Conservation (phyloP, 1,140 invertebrate genomes). For the Drosophila pseudoananassae region DNA sequence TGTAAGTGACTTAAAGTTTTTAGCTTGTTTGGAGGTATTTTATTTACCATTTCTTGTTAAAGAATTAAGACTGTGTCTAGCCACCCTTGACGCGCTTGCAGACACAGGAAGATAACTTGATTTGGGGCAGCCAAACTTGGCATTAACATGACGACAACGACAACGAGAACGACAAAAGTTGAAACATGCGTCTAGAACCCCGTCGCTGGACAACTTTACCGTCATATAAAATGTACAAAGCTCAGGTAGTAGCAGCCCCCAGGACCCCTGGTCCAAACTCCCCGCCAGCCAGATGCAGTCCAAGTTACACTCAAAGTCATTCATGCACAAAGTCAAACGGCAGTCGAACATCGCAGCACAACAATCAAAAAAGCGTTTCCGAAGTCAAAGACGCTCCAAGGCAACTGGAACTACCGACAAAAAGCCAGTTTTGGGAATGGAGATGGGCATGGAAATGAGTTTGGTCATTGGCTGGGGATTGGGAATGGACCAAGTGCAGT, state of each 20-base stretch:
- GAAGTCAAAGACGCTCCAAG: slow-evolving; percentile 68
- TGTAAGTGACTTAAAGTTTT: neutral
- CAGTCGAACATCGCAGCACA: slow-evolving; percentile 63
- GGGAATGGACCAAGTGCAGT: slow-evolving; percentile 38
- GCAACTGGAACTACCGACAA: slow-evolving; percentile 36
- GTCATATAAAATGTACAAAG: slow-evolving; percentile 79
- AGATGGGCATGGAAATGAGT: slow-evolving; percentile 33
- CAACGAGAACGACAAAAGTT: slow-evolving; percentile 32
- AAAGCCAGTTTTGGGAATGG: slow-evolving; percentile 18
- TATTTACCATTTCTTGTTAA: neutral
- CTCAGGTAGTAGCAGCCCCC: slow-evolving; percentile 18
- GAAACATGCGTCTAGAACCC: slow-evolving; percentile 49
- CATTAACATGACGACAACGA: slow-evolving; percentile 52
- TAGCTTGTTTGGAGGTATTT: neutral
- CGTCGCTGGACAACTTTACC: slow-evolving; percentile 53
- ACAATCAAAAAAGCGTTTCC: slow-evolving; percentile 73
- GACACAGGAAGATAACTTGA: slow-evolving; percentile 54
- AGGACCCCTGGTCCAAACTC: neutral
- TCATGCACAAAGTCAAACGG: slow-evolving; percentile 75
- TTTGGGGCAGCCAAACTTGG: slow-evolving; percentile 54
- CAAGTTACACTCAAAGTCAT: slow-evolving; percentile 71
- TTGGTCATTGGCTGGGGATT: slow-evolving; percentile 21
- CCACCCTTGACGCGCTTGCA: slow-evolving; percentile 24
- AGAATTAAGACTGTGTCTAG: slow-evolving; percentile 27
- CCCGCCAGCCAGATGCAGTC: slow-evolving; percentile 38